Conservation (phyloP, 2,797 vertebrate genomes). For the Hypotaenidia okinawae region DNA sequence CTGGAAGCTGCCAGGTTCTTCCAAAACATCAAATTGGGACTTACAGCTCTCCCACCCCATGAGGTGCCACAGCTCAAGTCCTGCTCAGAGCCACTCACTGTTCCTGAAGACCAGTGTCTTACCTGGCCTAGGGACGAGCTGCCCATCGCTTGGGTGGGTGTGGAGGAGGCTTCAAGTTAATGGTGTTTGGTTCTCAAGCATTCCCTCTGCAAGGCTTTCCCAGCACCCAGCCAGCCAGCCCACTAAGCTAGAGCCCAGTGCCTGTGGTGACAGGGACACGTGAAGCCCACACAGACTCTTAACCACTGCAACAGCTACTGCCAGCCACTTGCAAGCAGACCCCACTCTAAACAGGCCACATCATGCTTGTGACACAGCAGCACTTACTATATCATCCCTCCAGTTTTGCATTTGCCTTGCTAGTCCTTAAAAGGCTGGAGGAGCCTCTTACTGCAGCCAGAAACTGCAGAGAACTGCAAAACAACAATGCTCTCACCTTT, state of each 20-base stretch:
- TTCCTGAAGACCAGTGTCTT: neutral
- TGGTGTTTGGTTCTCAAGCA: neutral
- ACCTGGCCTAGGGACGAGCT: too few species aligned
- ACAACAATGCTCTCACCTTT: neutral
- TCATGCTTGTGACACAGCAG: accelerated
- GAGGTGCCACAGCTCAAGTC: too few species aligned
- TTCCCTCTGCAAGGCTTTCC: neutral
- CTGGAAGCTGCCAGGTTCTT: neutral
- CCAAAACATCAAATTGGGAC: accelerated
- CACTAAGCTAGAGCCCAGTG: accelerated
- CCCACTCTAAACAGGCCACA: neutral
- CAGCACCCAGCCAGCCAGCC: neutral
- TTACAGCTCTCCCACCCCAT: neutral
- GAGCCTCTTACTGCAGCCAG: neutral
- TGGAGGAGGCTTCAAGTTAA: neutral
- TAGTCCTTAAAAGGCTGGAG: accelerated
- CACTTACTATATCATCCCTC: accelerated
- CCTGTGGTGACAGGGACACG: accelerated
- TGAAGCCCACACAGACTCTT: accelerated
- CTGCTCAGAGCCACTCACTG: accelerated
- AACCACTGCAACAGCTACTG: neutral
- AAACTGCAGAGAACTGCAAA: neutral
- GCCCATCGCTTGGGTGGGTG: too few species aligned
- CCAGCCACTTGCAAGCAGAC: neutral
- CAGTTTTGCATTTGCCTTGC: neutral